Evolutionary conservation across 2,113 vertebrate species (phyloP).

Genomic region (Cololabis saira): DNA sequence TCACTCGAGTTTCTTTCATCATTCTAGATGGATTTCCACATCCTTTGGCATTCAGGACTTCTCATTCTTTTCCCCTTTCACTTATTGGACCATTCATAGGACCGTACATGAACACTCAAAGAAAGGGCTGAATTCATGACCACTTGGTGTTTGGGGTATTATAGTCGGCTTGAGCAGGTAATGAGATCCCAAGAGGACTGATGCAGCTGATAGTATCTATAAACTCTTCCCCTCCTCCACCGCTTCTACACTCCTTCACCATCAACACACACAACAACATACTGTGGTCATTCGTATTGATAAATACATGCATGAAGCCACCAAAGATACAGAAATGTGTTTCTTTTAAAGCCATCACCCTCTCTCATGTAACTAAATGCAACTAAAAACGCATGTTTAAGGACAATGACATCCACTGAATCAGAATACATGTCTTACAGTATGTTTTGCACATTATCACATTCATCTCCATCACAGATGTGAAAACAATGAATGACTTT

Average conservation of each 20-base stretch:
- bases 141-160: slow-evolving; percentile 52
- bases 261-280: not conserved
- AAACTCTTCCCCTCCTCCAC: slow-evolving; percentile 10
- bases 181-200: slow-evolving; percentile 68
- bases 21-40: slow-evolving; percentile 21
- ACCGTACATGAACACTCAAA: slow-evolving; percentile 15
- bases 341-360: no score
- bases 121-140: slow-evolving; percentile 8
- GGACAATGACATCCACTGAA: slow-evolving; percentile 15
- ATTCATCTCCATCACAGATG: no score
- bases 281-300: not conserved
- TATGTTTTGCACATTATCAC: not conserved
- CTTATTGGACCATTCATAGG: slow-evolving; percentile 13
- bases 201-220: slow-evolving; percentile 28
- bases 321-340: no score
- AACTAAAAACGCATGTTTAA: slow-evolving; percentile 17
- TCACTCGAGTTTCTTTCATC: slow-evolving; percentile 12
- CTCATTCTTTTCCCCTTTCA: slow-evolving; percentile 8
- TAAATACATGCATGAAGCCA: no score
- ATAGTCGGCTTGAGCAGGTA: slow-evolving; percentile 52
- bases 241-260: not conserved
- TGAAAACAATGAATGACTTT: no score
- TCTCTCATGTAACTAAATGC: no score
- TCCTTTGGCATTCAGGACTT: slow-evolving; percentile 11
- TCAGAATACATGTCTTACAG: slow-evolving; percentile 21